Base-by-base conservation (phyloP, 2,888 invertebrate species). In the Bibio marci region DNA sequence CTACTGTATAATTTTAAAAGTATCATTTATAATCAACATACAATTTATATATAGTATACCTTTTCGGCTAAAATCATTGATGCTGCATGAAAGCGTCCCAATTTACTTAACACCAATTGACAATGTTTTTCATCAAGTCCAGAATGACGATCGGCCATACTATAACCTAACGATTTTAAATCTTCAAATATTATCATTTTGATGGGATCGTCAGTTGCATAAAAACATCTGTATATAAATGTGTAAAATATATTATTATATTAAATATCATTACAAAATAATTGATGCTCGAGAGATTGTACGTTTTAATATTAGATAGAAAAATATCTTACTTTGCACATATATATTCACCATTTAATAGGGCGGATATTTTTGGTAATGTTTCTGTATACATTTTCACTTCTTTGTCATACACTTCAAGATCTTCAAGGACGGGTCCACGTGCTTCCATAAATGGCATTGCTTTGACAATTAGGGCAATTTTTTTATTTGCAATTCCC, bases 51-150 rank as follows among this genome's bases (percentile, higher is more conserved):
- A n/a, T n/a, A 22, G 8, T 22, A 22, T 22, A 22, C 71, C 59
- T 65, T 66, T 47, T 67, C 64, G 38, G 58, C 61, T 36, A 70
- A 47, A 22, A 66, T 62, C 40, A 70, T 62, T 1, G 71, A 70
- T 12, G 63, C 58, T 1, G 67, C 71, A 46, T 72, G 72, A 45
- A 69, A 60, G 41, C 56, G 61, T 1, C 65, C 71, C 45, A 72
- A 51, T 45, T 65, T 65, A 39, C 59, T 57, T 4, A 71, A 48
- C 1, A 69, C 63, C 35, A 67, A 42, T 26, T 58, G 49, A 41
- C 62, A 62, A 47, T 72, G 72, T 1, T 55, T 50, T 44, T 64
- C 54, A 50, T 72, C 69, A 25, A 73, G 54, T 3, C 71, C 70
- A 25, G 52, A 42, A 38, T 63, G 59, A n/a, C 71, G 59, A 35